These are phyloP conservation scores for Lichenostomus cassidix DNA, from an alignment of 2,113 vertebrate genomes.

Conservation along the genomic window DNA sequence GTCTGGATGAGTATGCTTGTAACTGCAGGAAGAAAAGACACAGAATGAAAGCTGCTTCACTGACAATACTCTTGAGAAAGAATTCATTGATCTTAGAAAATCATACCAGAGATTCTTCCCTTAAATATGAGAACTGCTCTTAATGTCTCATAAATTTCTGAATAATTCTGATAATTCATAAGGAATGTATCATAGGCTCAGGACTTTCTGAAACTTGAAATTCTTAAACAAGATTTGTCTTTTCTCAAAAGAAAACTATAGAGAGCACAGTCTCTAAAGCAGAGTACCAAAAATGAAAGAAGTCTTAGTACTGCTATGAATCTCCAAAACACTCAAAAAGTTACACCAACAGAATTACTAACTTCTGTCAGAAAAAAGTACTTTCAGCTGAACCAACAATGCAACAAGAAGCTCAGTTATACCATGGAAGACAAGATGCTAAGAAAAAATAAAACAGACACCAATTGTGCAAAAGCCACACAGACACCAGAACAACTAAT, in stretches of 20 bases:
- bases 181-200: neutral
- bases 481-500: neutral
- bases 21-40: conserved; percentile 71
- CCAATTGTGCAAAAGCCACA: neutral
- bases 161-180: neutral
- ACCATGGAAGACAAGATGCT: neutral
- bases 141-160: neutral
- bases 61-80: neutral
- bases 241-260: neutral
- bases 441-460: neutral
- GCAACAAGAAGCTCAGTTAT: neutral
- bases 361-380: neutral
- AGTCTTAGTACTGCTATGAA: neutral
- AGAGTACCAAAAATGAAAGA: neutral
- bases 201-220: neutral
- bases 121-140: neutral
- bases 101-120: neutral
- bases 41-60: neutral
- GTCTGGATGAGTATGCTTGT: conserved; percentile 80
- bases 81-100: neutral
- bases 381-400: neutral
- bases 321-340: neutral
- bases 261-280: neutral
- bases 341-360: neutral
- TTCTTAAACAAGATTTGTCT: neutral